Conservation (phyloP, 2,888 invertebrate species). For the Sphecodes monilicornis region DNA sequence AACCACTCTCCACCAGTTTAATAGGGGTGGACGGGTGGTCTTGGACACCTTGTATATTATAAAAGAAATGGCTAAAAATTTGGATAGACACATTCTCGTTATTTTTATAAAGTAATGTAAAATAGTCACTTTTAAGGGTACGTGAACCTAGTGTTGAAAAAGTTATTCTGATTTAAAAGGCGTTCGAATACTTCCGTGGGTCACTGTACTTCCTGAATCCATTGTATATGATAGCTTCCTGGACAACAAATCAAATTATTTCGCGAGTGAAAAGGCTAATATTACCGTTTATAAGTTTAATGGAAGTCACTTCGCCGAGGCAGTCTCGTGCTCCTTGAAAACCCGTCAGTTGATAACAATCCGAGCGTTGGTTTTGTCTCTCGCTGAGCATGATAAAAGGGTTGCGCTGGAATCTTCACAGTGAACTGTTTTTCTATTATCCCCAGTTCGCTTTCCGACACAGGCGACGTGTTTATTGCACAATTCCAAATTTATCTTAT, state of each 20-base stretch:
- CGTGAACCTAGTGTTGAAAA: no score
- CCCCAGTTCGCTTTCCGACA: background rate
- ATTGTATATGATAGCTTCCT: no score
- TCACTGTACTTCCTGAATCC: no score
- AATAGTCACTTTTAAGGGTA: no score
- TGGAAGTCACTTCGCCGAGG: background rate
- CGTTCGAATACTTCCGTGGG: no score
- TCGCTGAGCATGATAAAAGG: conserved; percentile 7
- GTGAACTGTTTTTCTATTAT: background rate
- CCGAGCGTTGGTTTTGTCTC: background rate
- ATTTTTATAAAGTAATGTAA: no score
- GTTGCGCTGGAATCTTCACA: background rate
- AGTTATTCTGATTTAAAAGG: no score
- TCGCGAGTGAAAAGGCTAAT: background rate
- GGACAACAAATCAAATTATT: background rate
- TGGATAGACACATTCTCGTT: no score
- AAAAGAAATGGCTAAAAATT: no score
- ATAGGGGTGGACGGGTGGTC: no score
- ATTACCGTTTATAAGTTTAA: background rate
- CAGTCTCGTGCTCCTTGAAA: background rate
- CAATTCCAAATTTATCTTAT: conserved; percentile 31
- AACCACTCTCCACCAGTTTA: no score
- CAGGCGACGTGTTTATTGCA: background rate
- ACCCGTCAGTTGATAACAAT: background rate
- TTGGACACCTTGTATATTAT: no score